A percentile compares a stretch with the other conserved stretches of the same genome.
phyloP scores from a whole-genome alignment of 2,113 vertebrate species.

The Nettapus auritus region DNA sequence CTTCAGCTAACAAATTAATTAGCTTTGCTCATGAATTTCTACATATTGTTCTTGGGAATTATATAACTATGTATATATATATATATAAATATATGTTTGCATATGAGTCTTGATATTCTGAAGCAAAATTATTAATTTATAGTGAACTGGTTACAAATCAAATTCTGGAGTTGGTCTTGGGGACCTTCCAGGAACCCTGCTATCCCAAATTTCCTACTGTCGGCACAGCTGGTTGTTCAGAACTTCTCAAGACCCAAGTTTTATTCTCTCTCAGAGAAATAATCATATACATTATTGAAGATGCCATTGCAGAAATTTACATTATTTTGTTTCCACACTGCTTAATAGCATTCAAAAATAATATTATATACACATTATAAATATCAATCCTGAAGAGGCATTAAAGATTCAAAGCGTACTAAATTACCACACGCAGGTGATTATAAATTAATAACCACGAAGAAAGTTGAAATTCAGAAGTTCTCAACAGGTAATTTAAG shows the following conservation, averaged over 20 bases:
- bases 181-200: not conserved
- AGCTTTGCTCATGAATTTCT: not conserved
- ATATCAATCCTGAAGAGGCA: constrained; percentile 30
- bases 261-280: constrained; percentile 20
- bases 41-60: not conserved
- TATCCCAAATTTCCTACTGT: constrained; percentile 5
- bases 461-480: not conserved
- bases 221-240: not conserved
- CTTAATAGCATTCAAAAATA: constrained; percentile 44
- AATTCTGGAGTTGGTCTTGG: constrained; percentile 1
- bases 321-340: constrained; percentile 31
- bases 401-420: constrained; percentile 25
- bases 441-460: not conserved
- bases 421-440: not conserved
- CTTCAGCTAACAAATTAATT: not conserved
- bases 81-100: not conserved
- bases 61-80: not conserved
- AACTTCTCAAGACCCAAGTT: not conserved
- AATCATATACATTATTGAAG: constrained; percentile 25
- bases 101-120: not conserved
- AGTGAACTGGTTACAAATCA: not conserved
- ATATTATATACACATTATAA: not conserved
- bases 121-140: not conserved
- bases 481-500: not conserved
- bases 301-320: not conserved